These are phyloP conservation scores for Pagrus major DNA, from an alignment of 2,113 vertebrate species.

Conservation along the genomic window DNA sequence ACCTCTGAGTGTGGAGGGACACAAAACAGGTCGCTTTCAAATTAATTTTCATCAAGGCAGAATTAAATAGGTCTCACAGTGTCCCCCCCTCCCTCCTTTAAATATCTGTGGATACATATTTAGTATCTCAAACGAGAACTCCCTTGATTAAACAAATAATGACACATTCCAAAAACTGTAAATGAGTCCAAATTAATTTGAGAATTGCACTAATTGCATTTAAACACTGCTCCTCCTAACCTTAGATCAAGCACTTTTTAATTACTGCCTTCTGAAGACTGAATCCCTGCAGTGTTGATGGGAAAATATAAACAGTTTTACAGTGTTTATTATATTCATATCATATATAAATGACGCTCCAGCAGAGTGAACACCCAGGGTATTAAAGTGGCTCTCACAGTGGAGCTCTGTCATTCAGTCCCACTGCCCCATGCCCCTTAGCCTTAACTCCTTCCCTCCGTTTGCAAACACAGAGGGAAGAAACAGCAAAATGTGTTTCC, in stretches of 20 bases:
- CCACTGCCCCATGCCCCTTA: constrained; percentile 42
- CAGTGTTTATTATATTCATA: constrained; percentile 50
- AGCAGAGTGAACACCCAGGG: constrained; percentile 6
- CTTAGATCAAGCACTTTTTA: constrained; percentile 78
- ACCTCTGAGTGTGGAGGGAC: constrained; percentile 26
- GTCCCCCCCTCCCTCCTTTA: constrained; percentile 49
- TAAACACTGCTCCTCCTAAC: constrained; percentile 84
- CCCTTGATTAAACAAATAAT: constrained; percentile 86
- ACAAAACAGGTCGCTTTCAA: constrained; percentile 76
- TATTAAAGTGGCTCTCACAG: constrained; percentile 80
- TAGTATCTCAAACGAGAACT: constrained; percentile 79
- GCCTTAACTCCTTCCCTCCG: constrained; percentile 59
- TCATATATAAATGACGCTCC: constrained; percentile 53
- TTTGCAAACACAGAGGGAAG: constrained; percentile 77
- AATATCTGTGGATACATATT: constrained; percentile 72
- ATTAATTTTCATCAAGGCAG: constrained; percentile 71
- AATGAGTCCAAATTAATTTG: constrained; percentile 84
- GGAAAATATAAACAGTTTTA: constrained; percentile 81
- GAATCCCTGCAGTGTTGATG: constrained; percentile 73
- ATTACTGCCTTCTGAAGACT: constrained; percentile 79
- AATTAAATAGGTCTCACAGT: constrained; percentile 65
- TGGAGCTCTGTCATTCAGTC: constrained; percentile 87
- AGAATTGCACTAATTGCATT: constrained; percentile 83
- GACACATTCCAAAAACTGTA: constrained; percentile 82
- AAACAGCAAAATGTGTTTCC: constrained; percentile 98